Evolutionary conservation across 2,113 vertebrate genomes (phyloP), one percentile per base, ranked within the genome.

Genomic region (Chionis minor): DNA sequence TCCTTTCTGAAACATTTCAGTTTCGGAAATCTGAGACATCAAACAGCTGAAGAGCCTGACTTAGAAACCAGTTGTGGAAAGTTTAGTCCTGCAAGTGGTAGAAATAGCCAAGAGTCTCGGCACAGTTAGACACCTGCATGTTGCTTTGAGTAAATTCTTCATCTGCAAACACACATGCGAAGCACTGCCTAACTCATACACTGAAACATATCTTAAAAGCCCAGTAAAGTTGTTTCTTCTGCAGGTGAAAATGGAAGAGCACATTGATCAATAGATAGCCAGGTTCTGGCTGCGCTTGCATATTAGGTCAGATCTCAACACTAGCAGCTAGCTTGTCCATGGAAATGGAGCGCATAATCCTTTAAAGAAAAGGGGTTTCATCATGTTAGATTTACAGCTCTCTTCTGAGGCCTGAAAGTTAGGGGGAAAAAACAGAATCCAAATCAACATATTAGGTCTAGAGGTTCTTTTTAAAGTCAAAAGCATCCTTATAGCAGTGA

Each of bases 271-370:
- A 14, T 14, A 90, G 42, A 14, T 26, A 81, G 33, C 2, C 22
- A 52, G 21, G 3, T 52, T 90, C 52, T 47, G 19, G 17, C 13
- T 71, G 30, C 0, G 0, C 6, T 90, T 4, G 1, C 6, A 0
- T 35, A 6, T 75, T 82, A 72, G 10, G 14, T 72, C 56, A 70
- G 71, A 14, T 24, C 32, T 71, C 42, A 52, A 20, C 3, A 10
- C 12, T n/a, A 24, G 20, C 49, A 49, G 24, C 4, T 12, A 38
- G 4, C 12, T 81, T 93, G 45, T 88, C 18, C 10, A 19, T 40
- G n/a, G 59, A 83, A 70, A 51, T 54, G 19, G 35, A 58, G 13
- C 2, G 0, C 71, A 69, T 75, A 92, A 65, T 66, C 35, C 14
- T 63, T 51, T 62, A 62, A 96, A 81, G n/a, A 65, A 73, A 65